Evolutionary conservation across 2,113 vertebrate species (phyloP).

Genomic region (Lycaon pictus): DNA sequence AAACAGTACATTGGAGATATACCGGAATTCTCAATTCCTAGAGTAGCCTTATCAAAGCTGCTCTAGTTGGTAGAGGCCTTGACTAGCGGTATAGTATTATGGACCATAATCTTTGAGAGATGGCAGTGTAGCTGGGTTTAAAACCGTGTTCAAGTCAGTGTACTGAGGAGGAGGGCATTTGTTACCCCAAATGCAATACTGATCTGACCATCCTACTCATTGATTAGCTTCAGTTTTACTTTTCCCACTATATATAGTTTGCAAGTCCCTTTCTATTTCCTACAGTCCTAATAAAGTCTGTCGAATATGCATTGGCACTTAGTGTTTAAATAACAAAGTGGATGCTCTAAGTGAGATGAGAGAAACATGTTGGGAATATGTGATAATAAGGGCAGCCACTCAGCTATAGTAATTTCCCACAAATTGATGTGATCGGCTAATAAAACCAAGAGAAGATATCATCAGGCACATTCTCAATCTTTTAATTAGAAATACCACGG

Average conservation of each 20-base stretch:
- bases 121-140: rapidly evolving
- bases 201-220: neutral
- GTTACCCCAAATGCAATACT: neutral
- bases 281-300: neutral
- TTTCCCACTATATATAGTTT: neutral
- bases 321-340: too few relatives aligned
- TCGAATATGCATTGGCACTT: neutral
- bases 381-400: neutral
- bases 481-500: slow-evolving; percentile 57
- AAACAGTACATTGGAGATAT: neutral
- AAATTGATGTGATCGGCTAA: neutral
- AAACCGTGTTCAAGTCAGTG: rapidly evolving
- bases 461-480: neutral
- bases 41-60: too few relatives aligned
- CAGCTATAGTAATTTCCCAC: neutral
- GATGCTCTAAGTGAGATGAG: neutral
- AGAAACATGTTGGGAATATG: neutral
- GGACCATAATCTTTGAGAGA: neutral
- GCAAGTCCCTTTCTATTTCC: neutral
- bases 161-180: neutral
- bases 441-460: neutral
- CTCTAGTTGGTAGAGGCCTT: rapidly evolving
- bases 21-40: neutral
- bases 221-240: neutral
- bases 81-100: rapidly evolving